phyloP scores from a whole-genome alignment of 2,113 vertebrate species.

The Stegostoma tigrinum region DNA sequence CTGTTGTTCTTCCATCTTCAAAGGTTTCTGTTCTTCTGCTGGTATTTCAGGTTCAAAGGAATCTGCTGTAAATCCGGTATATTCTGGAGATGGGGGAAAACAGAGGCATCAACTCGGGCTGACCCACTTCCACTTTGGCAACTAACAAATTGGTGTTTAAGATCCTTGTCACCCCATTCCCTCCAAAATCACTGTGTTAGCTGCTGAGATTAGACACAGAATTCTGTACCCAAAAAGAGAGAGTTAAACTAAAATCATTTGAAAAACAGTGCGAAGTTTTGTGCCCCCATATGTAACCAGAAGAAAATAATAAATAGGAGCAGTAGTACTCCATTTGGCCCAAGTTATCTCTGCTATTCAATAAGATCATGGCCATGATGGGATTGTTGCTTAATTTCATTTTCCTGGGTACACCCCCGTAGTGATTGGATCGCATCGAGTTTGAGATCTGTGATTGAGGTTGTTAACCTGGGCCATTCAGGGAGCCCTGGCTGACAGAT shows the following conservation, averaged over 20 bases:
- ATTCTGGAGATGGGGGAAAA: neutral
- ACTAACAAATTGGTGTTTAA: neutral
- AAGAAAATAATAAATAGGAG: no score
- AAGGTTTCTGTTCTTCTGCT: no score
- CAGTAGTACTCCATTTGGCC: no score
- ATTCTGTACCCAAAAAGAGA: neutral
- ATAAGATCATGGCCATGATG: no score
- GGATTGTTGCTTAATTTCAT: no score
- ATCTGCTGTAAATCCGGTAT: slow-evolving; percentile 1
- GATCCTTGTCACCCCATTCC: neutral
- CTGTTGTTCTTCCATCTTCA: neutral
- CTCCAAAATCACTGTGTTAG: neutral
- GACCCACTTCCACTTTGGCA: neutral
- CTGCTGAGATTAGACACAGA: neutral
- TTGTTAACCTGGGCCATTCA: no score
- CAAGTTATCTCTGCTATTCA: no score
- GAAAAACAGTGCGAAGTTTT: neutral
- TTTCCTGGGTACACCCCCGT: neutral
- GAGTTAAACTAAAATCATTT: neutral
- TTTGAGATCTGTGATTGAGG: no score
- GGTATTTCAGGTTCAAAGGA: neutral
- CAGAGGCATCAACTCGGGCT: neutral
- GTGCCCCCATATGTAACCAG: neutral
- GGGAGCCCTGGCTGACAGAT: no score
- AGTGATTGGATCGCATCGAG: no score